A percentile compares a stretch with the other conserved stretches of the same genome.
Evolutionary conservation across 2,113 vertebrate species (phyloP).

Genomic region (Chloropsis hardwickii): DNA sequence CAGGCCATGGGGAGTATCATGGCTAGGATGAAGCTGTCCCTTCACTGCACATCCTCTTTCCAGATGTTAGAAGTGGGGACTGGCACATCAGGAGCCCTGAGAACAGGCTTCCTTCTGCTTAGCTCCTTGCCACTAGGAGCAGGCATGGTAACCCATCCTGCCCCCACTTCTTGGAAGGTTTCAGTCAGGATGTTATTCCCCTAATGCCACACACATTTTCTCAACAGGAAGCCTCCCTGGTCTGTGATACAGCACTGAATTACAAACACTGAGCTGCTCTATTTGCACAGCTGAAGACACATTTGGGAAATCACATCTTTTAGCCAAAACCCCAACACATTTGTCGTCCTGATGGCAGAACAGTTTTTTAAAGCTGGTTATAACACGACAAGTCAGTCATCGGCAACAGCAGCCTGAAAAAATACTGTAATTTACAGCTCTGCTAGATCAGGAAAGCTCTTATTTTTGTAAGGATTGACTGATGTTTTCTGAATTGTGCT

Average conservation of each 20-base stretch:
- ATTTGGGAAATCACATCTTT: not conserved
- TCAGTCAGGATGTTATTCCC: not conserved
- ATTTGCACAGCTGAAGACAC: conserved; percentile 31
- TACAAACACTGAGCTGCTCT: not conserved
- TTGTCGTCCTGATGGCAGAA: not conserved
- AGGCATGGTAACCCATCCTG: not conserved
- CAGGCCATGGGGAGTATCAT: not conserved
- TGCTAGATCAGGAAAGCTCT: not conserved
- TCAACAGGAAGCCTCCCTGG: not conserved
- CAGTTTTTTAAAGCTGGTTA: not conserved
- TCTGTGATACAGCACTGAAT: not conserved
- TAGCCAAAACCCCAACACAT: not conserved
- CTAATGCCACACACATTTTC: not conserved
- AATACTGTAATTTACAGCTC: conserved; percentile 41
- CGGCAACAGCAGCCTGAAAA: conserved; percentile 6
- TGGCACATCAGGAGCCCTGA: not conserved
- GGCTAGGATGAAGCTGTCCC: not conserved
- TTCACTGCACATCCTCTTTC: not conserved
- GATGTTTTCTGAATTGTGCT: not conserved
- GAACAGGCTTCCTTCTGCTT: not conserved
- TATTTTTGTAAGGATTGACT: conserved; percentile 7
- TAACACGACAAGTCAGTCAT: not conserved
- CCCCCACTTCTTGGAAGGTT: not conserved
- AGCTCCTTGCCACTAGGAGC: not conserved
- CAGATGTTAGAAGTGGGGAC: not conserved